These are phyloP conservation scores for Drosophila dunni DNA, from an alignment of 1,140 invertebrate genomes.

Conservation along the genomic window DNA sequence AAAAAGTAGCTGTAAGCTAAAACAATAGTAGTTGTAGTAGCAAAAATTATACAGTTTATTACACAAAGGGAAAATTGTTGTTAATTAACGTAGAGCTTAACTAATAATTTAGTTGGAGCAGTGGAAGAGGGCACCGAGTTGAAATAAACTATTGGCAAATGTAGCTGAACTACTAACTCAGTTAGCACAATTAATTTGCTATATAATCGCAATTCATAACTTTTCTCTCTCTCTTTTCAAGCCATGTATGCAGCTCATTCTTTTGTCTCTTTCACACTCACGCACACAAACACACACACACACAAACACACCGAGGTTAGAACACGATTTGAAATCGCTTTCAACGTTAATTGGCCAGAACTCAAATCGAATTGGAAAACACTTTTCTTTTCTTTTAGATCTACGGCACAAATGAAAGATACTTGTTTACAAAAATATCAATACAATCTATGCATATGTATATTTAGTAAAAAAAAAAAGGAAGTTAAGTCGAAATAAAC, in stretches of 20 bases:
- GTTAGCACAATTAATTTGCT: conserved; percentile 46
- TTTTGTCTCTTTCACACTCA: conserved; percentile 32
- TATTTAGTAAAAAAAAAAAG: conserved; percentile 42
- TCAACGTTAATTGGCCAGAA: conserved; percentile 26
- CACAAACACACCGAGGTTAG: neutral
- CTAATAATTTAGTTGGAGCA: conserved; percentile 18
- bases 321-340: conserved; percentile 35
- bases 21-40: too few species aligned
- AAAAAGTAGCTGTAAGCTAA: too few species aligned
- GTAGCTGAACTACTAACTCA: conserved; percentile 39
- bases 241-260: conserved; percentile 44
- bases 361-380: conserved; percentile 29
- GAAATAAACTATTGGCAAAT: conserved; percentile 30
- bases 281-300: conserved; percentile 3
- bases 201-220: conserved; percentile 8
- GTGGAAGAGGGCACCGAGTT: conserved; percentile 19
- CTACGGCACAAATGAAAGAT: conserved; percentile 34
- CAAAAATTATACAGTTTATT: too few species aligned
- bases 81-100: conserved; percentile 9
- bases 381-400: conserved; percentile 3
- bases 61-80: neutral
- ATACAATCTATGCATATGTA: conserved; percentile 46
- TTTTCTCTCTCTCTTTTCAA: conserved; percentile 34
- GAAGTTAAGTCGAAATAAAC: conserved; percentile 1
- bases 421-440: conserved; percentile 47